phyloP scores from a whole-genome alignment of 53 echinoderm and acorn worm species.

The Luidia sarsii region DNA sequence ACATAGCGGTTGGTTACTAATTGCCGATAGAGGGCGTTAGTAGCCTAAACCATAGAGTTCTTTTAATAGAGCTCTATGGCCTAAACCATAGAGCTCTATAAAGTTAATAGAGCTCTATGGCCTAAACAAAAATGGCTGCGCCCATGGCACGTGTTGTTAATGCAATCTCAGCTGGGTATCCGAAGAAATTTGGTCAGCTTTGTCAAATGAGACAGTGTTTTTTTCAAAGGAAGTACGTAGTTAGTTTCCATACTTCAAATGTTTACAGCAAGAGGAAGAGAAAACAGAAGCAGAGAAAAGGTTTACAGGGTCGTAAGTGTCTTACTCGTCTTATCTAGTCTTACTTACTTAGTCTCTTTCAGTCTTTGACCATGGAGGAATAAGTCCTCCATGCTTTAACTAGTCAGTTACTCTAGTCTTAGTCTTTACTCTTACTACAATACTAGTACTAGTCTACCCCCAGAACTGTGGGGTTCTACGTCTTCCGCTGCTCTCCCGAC shows the following conservation, averaged over 20 bases:
- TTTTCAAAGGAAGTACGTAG: neutral
- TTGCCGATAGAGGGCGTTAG: too few species aligned
- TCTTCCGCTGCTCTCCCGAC: too few species aligned
- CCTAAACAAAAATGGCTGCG: constrained; percentile 52
- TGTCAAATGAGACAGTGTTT: constrained; percentile 1
- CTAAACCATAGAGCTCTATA: too few species aligned
- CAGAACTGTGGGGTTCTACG: too few species aligned
- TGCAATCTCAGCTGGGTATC: neutral
- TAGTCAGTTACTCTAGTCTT: neutral
- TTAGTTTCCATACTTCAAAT: constrained; percentile 17
- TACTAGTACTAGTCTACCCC: neutral
- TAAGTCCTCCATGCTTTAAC: too few species aligned
- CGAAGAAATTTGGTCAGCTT: constrained; percentile 16
- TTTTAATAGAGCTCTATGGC: too few species aligned
- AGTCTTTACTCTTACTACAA: neutral
- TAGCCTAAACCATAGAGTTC: too few species aligned
- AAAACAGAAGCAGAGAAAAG: constrained; percentile 30
- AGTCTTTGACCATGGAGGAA: too few species aligned
- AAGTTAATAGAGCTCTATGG: too few species aligned
- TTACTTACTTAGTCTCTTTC: neutral
- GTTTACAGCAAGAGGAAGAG: constrained; percentile 12
- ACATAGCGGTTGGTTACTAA: too few species aligned
- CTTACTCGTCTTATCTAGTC: neutral
- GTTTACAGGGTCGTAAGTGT: constrained; percentile 7
- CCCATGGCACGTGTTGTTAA: constrained; percentile 50